phyloP scores from a whole-genome alignment of 2,113 vertebrate species.

The Trematocara unimaculatum region DNA sequence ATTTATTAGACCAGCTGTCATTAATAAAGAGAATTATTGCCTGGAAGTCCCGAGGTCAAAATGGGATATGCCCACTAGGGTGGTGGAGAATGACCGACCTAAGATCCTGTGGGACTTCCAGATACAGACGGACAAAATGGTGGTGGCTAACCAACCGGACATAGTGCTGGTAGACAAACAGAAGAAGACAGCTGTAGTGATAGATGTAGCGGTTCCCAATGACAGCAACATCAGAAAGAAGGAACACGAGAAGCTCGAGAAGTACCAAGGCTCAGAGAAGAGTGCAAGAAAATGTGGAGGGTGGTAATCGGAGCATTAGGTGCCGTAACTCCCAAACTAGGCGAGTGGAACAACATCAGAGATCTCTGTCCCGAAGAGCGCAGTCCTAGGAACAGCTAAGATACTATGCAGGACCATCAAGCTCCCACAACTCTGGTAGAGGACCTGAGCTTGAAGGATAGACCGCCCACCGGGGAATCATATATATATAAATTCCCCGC shows the following conservation, averaged over 20 bases:
- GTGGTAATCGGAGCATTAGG: neutral
- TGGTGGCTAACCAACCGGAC: accelerated
- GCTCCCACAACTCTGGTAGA: neutral
- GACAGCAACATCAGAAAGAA: accelerated
- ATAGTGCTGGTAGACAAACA: neutral
- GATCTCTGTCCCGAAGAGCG: neutral
- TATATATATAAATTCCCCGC: neutral
- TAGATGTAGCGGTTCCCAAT: accelerated
- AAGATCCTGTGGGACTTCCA: neutral
- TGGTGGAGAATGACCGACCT: accelerated
- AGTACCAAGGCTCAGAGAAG: neutral
- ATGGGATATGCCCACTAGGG: no score
- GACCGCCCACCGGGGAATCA: accelerated
- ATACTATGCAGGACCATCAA: neutral
- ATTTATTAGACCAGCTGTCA: no score
- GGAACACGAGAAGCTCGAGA: accelerated
- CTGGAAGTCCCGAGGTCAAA: no score
- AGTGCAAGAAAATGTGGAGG: neutral
- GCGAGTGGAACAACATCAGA: neutral
- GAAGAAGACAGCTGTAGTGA: accelerated
- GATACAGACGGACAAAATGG: accelerated
- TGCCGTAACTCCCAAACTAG: neutral
- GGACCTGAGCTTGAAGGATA: neutral
- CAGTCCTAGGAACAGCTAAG: neutral
- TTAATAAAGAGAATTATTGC: no score